A percentile compares a stretch with the other conserved stretches of the same genome.
These are phyloP conservation scores for Lycodopsis pacificus DNA, from an alignment of 2,797 vertebrate genomes.

Conservation along the genomic window DNA sequence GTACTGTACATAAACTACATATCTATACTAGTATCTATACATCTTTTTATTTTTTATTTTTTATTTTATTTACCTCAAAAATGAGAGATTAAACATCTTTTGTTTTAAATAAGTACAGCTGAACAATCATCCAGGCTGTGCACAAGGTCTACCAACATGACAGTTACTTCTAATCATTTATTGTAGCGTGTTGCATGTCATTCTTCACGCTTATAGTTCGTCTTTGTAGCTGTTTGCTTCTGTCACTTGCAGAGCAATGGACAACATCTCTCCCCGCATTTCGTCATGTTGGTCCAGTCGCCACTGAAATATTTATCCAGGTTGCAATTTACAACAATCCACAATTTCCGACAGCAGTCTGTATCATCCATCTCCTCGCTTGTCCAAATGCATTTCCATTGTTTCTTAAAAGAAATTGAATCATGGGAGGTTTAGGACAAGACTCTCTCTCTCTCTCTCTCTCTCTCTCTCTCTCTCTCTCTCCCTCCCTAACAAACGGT, in stretches of 20 bases:
- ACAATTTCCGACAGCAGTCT: constrained; percentile 70
- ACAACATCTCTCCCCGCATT: constrained; percentile 53
- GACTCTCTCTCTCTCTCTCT: constrained; percentile 29
- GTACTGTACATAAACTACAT: neutral
- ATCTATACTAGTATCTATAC: neutral
- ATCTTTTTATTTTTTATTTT: neutral
- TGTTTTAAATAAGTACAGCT: neutral
- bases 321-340: constrained; percentile 76
- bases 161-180: neutral
- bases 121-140: neutral
- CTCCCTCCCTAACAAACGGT: constrained; percentile 67
- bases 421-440: constrained; percentile 80
- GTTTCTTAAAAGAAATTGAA: constrained; percentile 80
- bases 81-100: neutral
- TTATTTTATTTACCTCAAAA: neutral
- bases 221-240: constrained; percentile 35
- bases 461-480: constrained; percentile 19
- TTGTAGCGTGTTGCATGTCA: neutral
- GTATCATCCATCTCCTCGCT: constrained; percentile 72
- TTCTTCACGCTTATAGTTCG: neutral
- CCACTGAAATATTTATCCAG: constrained; percentile 80
- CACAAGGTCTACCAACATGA: neutral
- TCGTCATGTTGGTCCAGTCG: constrained; percentile 66
- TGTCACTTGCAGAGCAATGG: constrained; percentile 39
- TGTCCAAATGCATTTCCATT: constrained; percentile 83